Base-by-base conservation (phyloP, 2,888 invertebrate genomes). In the Cephus runcator region DNA sequence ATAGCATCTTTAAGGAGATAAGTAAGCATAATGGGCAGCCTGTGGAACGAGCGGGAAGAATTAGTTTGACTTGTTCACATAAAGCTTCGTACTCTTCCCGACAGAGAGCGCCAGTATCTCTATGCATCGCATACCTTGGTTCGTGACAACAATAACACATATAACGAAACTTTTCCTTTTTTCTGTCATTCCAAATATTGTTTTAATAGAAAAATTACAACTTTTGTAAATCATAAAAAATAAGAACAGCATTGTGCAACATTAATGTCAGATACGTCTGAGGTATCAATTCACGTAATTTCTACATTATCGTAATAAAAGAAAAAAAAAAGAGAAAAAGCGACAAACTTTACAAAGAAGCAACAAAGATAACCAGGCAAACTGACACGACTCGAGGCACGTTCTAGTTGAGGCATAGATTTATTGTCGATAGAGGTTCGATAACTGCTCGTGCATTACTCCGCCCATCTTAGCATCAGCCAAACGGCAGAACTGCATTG, bases 371-470 rank as follows among this genome's bases (percentile, higher is more conserved):
- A 23, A 15, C 11, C 35, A 36, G 56, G 56, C 30, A 76, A 36
- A 73, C 69, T 40, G 77, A 79, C 82, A 85, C 85, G 86, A 85
- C 87, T 86, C 86, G 81, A 82, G 88, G 88, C 87, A 84, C 88
- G 87, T 88, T 89, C 90, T 90, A 90, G 90, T 90, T 90, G 90
- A 88, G 89, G 85, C 86, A 84, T 86, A 89, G 89, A 90, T 90
- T 90, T 90, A 90, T 90, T 88, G 88, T 87, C 87, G 87, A 88
- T 89, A 88, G 88, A 83, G 86, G 85, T 86, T 87, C 86, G 90
- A 90, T 90, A 90, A 89, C 87, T 85, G 86, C 86, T 87, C 89
- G 89, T 90, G 89, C 89, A 90, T 88, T 88, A 88, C 89, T 89
- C 89, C 90, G 90, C 90, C 90, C 88, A 89, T 83, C 81, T 80